phyloP scores from a whole-genome alignment of 2,113 vertebrate species.

The Pandion haliaetus region DNA sequence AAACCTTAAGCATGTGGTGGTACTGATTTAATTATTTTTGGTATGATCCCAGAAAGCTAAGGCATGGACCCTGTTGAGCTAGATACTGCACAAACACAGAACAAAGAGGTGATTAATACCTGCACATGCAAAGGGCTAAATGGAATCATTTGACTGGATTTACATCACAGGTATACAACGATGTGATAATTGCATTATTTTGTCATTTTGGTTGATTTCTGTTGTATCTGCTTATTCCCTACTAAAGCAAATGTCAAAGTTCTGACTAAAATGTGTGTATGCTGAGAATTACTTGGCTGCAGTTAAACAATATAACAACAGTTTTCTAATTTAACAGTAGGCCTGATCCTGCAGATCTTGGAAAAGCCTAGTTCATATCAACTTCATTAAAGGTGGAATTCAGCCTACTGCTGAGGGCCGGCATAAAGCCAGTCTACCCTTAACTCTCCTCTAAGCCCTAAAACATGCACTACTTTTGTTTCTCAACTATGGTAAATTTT shows the following conservation, averaged over 20 bases:
- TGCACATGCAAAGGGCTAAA: neutral
- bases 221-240: neutral
- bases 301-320: neutral
- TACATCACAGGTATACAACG: neutral
- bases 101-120: neutral
- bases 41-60: neutral
- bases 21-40: neutral
- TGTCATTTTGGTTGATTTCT: neutral
- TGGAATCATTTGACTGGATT: neutral
- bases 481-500: neutral
- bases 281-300: neutral
- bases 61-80: neutral
- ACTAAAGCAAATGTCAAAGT: neutral
- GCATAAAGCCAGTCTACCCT: neutral
- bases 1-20: neutral
- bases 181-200: neutral
- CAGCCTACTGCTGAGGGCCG: neutral
- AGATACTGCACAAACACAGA: neutral
- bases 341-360: neutral
- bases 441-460: neutral
- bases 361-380: neutral
- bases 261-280: neutral
- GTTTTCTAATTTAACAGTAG: neutral
- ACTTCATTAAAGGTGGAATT: constrained; percentile 44
- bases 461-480: constrained; percentile 18